These are phyloP conservation scores for Mormoops blainvillei DNA, from an alignment of 2,113 vertebrate genomes.

Conservation along the genomic window DNA sequence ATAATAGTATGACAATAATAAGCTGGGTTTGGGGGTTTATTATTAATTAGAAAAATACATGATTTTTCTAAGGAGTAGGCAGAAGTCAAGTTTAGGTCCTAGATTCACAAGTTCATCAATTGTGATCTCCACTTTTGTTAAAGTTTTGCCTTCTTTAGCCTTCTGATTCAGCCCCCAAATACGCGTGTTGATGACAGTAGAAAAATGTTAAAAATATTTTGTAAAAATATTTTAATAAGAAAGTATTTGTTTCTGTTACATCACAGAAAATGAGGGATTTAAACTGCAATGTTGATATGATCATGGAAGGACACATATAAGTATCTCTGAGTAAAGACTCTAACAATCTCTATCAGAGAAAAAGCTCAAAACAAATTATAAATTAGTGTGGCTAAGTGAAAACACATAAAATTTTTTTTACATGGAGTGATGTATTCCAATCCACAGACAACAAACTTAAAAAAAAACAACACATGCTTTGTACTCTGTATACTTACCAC, in stretches of 20 bases:
- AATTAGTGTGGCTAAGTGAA: neutral
- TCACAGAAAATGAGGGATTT: neutral
- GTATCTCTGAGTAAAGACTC: neutral
- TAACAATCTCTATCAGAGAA: neutral
- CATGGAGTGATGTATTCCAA: neutral
- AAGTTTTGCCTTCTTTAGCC: neutral
- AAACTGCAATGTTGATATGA: neutral
- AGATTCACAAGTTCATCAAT: neutral
- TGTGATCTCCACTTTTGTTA: neutral
- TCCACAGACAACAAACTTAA: neutral
- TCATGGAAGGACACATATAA: neutral
- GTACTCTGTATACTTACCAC: neutral
- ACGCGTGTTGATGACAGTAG: neutral
- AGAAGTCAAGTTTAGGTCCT: neutral
- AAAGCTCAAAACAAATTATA: neutral
- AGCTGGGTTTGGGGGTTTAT: neutral
- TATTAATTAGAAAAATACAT: neutral
- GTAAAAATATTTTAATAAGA: neutral
- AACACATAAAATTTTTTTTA: neutral
- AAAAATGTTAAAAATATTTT: neutral
- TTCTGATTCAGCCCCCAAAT: neutral
- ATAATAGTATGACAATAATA: neutral
- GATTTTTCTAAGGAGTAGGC: neutral
- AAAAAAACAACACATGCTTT: neutral
- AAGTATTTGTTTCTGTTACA: neutral